phyloP scores from a whole-genome alignment of 1,140 invertebrate species.

The Steinernema feltiae region DNA sequence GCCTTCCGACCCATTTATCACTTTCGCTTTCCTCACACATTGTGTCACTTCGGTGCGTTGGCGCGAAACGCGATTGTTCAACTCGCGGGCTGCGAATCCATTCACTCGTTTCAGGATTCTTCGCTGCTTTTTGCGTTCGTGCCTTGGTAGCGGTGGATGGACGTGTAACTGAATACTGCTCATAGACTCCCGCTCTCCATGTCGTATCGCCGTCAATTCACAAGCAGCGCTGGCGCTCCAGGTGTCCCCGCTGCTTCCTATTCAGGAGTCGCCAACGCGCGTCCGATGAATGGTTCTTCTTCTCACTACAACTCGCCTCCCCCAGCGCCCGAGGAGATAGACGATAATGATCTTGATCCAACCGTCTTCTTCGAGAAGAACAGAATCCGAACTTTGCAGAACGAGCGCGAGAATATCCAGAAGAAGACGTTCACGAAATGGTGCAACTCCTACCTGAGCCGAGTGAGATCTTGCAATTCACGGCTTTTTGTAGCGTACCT shows the following conservation, averaged over 20 bases:
- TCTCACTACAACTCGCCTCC: background rate
- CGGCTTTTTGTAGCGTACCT: background rate
- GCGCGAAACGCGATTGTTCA: background rate
- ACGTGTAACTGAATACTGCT: background rate
- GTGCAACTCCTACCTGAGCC: conserved; percentile 96
- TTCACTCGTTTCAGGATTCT: conserved; percentile 15
- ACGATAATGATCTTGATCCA: conserved; percentile 32
- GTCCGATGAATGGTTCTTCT: background rate
- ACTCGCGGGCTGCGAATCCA: no score
- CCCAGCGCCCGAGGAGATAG: conserved; percentile 3
- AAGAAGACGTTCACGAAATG: conserved; percentile 99
- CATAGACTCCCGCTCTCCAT: background rate
- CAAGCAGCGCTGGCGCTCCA: background rate
- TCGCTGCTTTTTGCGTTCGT: background rate
- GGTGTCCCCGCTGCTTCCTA: conserved; percentile 6
- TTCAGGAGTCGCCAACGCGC: background rate
- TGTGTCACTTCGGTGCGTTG: no score
- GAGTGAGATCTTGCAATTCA: conserved; percentile 66
- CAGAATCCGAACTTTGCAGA: conserved; percentile 77
- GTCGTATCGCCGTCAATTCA: conserved; percentile 2
- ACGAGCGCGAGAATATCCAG: conserved; percentile 92
- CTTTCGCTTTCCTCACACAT: no score
- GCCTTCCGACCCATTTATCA: no score
- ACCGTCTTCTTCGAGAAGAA: conserved; percentile 37
- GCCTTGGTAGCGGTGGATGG: conserved; percentile 11